Evolutionary conservation across 2,888 invertebrate genomes (phyloP).

Genomic region (Nemurella pictetii): DNA sequence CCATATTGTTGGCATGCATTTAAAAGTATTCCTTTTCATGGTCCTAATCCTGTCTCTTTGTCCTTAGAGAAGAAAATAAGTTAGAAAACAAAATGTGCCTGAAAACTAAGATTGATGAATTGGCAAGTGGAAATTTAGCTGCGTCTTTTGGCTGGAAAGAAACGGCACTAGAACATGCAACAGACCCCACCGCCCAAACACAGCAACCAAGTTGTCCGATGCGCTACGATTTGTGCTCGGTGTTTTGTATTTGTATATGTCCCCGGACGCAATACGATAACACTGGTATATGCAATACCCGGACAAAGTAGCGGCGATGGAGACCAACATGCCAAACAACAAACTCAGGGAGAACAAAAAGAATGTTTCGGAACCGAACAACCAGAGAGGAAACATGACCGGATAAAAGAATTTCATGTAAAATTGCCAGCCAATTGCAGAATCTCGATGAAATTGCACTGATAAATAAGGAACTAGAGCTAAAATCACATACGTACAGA

Average conservation of each 20-base stretch:
- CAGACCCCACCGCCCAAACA: constrained; percentile 7
- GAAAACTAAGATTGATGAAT: background rate
- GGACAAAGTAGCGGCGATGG: constrained; percentile 28
- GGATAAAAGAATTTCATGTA: constrained; percentile 35
- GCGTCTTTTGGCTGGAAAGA: background rate
- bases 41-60: too few species aligned
- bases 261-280: background rate
- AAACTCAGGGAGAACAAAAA: constrained; percentile 24
- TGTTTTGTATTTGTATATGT: background rate
- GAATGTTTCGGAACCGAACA: constrained; percentile 27
- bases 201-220: background rate
- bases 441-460: constrained; percentile 2
- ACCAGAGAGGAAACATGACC: constrained; percentile 33
- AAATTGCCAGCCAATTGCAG: constrained; percentile 15
- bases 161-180: background rate
- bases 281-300: constrained; percentile 21
- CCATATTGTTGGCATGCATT: too few species aligned
- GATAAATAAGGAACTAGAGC: constrained; percentile 24
- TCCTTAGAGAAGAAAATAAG: too few species aligned
- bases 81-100: too few species aligned
- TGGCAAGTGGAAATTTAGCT: constrained; percentile 12
- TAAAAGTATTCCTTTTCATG: too few species aligned
- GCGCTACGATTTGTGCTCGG: background rate
- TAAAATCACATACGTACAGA: constrained; percentile 23
- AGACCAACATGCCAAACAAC: constrained; percentile 33